phyloP scores from a whole-genome alignment of 64 coral and sea anemone species.

The Montipora capricornis region DNA sequence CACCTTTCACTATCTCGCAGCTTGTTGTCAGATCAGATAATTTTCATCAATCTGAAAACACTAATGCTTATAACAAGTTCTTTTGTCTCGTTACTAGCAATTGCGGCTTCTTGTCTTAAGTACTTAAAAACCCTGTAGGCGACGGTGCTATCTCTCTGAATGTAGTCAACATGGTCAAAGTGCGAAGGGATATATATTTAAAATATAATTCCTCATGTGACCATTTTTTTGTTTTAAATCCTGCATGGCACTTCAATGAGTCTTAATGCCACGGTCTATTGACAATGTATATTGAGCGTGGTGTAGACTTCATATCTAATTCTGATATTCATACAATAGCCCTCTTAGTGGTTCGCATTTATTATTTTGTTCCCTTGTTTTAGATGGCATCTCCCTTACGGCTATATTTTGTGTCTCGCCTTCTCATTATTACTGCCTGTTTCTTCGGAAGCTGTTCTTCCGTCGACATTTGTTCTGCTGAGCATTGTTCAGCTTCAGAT shows the following conservation, averaged over 20 bases:
- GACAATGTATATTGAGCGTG: conserved; percentile 1
- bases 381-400: neutral
- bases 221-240: neutral
- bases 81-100: conserved; percentile 10
- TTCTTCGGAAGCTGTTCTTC: neutral
- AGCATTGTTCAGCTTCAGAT: neutral
- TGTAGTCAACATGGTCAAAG: neutral
- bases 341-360: neutral
- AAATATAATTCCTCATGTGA: neutral
- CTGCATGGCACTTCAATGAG: neutral
- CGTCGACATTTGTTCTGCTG: neutral
- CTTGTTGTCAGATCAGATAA: conserved; percentile 1
- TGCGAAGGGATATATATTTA: neutral
- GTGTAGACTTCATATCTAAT: neutral
- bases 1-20: neutral
- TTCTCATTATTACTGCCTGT: neutral
- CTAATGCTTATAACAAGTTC: neutral
- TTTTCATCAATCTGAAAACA: conserved; percentile 6
- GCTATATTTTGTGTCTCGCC: neutral
- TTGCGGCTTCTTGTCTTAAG: neutral
- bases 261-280: conserved; percentile 9
- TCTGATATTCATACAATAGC: neutral
- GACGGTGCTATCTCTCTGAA: neutral
- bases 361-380: neutral
- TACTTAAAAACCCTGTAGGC: neutral